Evolutionary conservation across 2,888 invertebrate genomes (phyloP).

Genomic region (Drosophila birchii): DNA sequence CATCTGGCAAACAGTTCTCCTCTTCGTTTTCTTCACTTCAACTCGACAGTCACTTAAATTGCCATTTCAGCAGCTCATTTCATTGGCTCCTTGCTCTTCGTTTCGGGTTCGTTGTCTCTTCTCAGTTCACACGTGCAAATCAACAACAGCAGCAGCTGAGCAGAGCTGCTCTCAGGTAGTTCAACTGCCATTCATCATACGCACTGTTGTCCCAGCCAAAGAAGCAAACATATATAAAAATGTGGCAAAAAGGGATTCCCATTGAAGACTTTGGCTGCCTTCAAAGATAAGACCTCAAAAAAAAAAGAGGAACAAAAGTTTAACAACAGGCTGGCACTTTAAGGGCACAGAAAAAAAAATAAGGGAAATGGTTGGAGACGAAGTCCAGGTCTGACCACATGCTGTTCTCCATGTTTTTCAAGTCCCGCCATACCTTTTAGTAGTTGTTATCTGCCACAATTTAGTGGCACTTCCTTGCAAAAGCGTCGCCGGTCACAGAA

Average conservation of each 20-base stretch:
- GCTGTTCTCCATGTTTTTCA: constrained; percentile 50
- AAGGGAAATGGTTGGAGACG: constrained; percentile 2
- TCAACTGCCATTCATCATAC: constrained; percentile 80
- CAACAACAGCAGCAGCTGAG: constrained; percentile 22
- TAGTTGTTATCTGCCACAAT: constrained; percentile 74
- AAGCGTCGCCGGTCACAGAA: constrained; percentile 70
- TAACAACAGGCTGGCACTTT: constrained; percentile 22
- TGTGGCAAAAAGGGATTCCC: neutral
- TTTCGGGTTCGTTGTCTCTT: constrained; percentile 74
- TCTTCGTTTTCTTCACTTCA: constrained; percentile 2
- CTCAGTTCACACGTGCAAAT: constrained; percentile 44
- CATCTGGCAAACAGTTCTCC: constrained; percentile 55
- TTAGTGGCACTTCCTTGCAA: constrained; percentile 75
- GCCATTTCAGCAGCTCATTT: constrained; percentile 82
- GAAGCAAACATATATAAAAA: constrained; percentile 5
- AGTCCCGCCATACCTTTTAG: constrained; percentile 28
- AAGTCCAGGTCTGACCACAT: constrained; percentile 57
- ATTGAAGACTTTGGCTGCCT: constrained; percentile 70
- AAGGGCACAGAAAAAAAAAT: neutral
- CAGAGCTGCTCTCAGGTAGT: constrained; percentile 58
- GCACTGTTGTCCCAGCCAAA: constrained; percentile 62
- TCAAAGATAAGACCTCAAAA: constrained; percentile 52
- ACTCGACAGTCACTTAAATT: constrained; percentile 78
- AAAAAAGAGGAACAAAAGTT: neutral
- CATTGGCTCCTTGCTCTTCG: constrained; percentile 28